phyloP scores from a whole-genome alignment of 2,888 invertebrate species.

The Noctua janthina region DNA sequence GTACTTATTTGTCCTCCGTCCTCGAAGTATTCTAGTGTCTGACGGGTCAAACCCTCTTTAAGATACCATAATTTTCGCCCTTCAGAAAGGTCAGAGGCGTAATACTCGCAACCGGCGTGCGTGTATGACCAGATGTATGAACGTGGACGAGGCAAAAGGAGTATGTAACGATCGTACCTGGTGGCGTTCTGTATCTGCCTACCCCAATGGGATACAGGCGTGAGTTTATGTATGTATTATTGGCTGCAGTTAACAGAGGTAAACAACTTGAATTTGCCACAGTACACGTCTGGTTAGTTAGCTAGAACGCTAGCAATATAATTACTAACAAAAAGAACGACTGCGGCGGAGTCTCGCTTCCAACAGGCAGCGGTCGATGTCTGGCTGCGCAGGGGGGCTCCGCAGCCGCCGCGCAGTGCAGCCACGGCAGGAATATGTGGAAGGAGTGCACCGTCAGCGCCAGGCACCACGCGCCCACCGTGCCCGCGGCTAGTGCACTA shows the following conservation, averaged over 20 bases:
- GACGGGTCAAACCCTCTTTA: not conserved
- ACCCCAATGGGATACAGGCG: too few relatives aligned
- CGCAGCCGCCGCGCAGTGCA: conserved; percentile 85
- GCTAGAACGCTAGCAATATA: too few relatives aligned
- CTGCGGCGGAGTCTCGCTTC: conserved; percentile 83
- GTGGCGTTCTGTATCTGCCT: too few relatives aligned
- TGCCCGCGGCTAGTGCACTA: conserved; percentile 79
- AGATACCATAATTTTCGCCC: not conserved
- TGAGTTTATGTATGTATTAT: not conserved
- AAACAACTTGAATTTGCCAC: too few relatives aligned
- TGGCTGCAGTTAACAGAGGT: too few relatives aligned
- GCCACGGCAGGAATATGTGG: conserved; percentile 86
- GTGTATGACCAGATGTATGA: too few relatives aligned
- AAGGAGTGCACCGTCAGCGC: conserved; percentile 83
- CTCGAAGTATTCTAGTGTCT: not conserved
- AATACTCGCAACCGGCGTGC: too few relatives aligned
- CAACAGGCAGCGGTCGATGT: conserved; percentile 79
- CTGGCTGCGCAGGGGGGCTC: conserved; percentile 83
- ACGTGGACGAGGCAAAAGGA: too few relatives aligned
- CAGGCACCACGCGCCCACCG: conserved; percentile 82
- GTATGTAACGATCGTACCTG: too few relatives aligned
- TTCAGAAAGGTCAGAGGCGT: too few relatives aligned
- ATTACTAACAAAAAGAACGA: conserved; percentile 84
- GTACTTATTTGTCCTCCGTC: not conserved
- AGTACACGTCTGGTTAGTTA: too few relatives aligned